Conservation (phyloP, 2,888 invertebrate genomes). For the Trimorus sp. region DNA sequence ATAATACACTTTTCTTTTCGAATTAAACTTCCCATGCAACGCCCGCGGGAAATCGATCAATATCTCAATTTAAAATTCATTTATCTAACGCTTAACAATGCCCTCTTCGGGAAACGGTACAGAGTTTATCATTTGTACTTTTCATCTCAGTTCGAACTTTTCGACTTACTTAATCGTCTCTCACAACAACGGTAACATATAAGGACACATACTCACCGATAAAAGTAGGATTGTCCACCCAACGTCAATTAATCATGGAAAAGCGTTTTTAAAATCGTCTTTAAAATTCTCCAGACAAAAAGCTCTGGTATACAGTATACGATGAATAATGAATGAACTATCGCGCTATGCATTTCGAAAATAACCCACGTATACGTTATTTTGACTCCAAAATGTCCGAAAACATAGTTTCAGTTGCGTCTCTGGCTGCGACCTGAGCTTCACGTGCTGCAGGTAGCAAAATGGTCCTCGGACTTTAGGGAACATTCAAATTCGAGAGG, state of each 20-base stretch:
- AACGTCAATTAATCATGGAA: slow-evolving; percentile 25
- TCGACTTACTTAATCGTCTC: slow-evolving; percentile 4
- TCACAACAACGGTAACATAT: slow-evolving; percentile 3
- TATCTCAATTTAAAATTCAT: slow-evolving; percentile 14
- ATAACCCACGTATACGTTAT: slow-evolving; percentile 27
- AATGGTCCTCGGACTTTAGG: slow-evolving; percentile 11
- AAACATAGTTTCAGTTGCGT: slow-evolving; percentile 6
- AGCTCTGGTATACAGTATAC: slow-evolving; percentile 3
- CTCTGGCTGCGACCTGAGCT: slow-evolving; percentile 5
- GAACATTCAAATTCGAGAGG: slow-evolving; percentile 49
- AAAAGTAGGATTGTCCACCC: slow-evolving; percentile 2
- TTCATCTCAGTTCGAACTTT: neutral
- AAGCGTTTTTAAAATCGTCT: neutral
- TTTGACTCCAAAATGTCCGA: slow-evolving; percentile 1
- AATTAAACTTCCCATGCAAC: too few species aligned
- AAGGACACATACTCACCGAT: slow-evolving; percentile 8
- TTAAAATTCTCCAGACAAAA: neutral
- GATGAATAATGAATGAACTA: slow-evolving; percentile 31
- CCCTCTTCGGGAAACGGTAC: neutral
- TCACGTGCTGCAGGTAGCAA: slow-evolving; percentile 27
- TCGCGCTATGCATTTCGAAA: slow-evolving; percentile 18
- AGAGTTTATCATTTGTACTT: slow-evolving; percentile 8
- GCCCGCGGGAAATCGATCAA: neutral
- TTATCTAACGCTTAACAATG: neutral
- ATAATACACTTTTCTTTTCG: too few species aligned